Evolutionary conservation across 2,113 vertebrate genomes (phyloP), one percentile per base, ranked within the genome.

Genomic region (Phylloscopus trochilus): DNA sequence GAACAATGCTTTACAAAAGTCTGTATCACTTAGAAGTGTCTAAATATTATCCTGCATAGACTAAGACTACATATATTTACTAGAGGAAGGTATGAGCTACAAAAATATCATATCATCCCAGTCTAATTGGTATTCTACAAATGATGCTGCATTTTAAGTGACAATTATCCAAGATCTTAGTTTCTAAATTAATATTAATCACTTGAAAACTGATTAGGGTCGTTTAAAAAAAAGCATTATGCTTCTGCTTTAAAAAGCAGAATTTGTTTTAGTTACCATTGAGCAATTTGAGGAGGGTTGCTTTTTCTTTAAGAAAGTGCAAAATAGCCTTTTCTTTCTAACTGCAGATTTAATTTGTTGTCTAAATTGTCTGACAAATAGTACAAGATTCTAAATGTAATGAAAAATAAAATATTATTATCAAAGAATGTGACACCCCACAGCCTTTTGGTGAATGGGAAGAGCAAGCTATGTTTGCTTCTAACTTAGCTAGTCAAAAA

Each of bases 141-240:
- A 63, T 23, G 20, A 39, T 56, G 66, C 35, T 62, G 47, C 49
- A 56, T 64, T 78, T 95, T 64, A 95, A 87, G 47, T 33, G 26
- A 87, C 58, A 93, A 76, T 79, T 73, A 82, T 22, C 49, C 58
- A 64, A 78, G 35, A 58, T 28, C 70, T 43, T 66, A 39, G n/a
- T 58, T 95, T 30, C n/a, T 80, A 67, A 88, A 73, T 62, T 94
- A 92, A 93, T 90, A 87, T 49, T 60, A 88, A 92, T 93, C 75
- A 70, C 52, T 75, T 70, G 41, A 88, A 88, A 79, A 77, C 28
- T 69, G 51, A 76, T 83, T 86, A 43, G n/a, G 23, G 20, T 46
- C 62, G 14, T 58, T 43, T 15, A 75, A 79, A 82, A 83, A 47
- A 86, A 78, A 22, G 17, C 23, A 79, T 47, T 68, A 62, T 4